Evolutionary conservation across 2,797 vertebrate species (phyloP), one percentile per base, ranked within the genome.

Genomic region (Furcifer pardalis): DNA sequence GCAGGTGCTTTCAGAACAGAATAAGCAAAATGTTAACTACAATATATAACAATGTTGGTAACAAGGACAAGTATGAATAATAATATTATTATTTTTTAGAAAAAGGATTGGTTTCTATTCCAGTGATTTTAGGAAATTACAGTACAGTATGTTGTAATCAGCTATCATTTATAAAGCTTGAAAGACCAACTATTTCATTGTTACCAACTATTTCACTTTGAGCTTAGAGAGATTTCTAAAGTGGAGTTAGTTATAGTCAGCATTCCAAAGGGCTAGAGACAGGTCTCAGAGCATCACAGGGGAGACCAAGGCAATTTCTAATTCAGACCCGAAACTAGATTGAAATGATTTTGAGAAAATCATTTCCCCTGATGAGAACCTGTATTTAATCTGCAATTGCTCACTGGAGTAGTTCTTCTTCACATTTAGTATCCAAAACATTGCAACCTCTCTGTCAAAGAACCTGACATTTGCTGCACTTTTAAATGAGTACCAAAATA

Each of bases 21-120:
- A 35, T 74, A 88, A 72, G 23, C 7, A 62, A 81, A 21, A 68
- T 49, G 82, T 44, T 46, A 84, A 76, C 65, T 81, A 81, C 23
- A 62, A n/a, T n/a, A n/a, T n/a, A n/a, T 3, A 79, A 65, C 37
- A 83, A n/a, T 35, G 60, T 37, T 49, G 62, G 60, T 30, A 49
- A 85, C 37, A 66, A 46, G 21, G 56, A 81, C 69, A 23, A 35
- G 62, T 82, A 35, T 25, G 25, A 37, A n/a, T n/a, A 27, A 62
- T 4, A 5, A 19, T 40, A 37, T n/a, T n/a, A 32, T 42, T n/a
- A n/a, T 23, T 71, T 79, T 56, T 30, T 0, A 60, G 49, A 81
- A 27, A 52, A 13, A 40, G 62, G 46, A 71, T 5, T 9, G 1
- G 15, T 5, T 69, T 23, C 71, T 4, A 68, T 77, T 77, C 25